Percentiles rank a stretch among this genome's conserved stretches.
Conservation (phyloP, 2,888 invertebrate species). For the Antitype chi region DNA sequence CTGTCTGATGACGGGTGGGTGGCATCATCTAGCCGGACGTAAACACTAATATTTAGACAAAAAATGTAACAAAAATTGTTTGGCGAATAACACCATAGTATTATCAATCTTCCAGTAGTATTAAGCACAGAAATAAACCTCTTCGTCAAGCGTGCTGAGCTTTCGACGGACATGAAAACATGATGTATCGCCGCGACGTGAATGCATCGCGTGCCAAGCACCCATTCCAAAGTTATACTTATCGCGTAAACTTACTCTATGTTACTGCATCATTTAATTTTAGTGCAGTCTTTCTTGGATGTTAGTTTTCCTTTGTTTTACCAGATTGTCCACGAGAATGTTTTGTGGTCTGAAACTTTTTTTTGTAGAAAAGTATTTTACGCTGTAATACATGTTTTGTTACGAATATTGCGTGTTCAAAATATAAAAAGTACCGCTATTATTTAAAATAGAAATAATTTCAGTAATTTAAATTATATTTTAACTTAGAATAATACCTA, state of each 20-base stretch:
- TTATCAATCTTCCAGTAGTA: slow-evolving; percentile 18
- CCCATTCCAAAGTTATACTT: slow-evolving; percentile 36
- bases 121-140: slow-evolving; percentile 23
- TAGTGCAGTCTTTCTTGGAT: slow-evolving; percentile 6
- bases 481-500: neutral
- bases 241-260: slow-evolving; percentile 25
- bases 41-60: neutral
- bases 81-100: neutral
- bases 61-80: neutral
- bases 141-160: slow-evolving; percentile 20
- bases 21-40: neutral
- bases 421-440: neutral
- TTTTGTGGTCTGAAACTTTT: neutral
- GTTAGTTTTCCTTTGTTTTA: slow-evolving; percentile 22
- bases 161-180: slow-evolving; percentile 30
- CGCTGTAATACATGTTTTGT: neutral
- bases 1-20: neutral
- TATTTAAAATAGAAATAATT: neutral
- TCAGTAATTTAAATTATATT: neutral
- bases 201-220: slow-evolving; percentile 51
- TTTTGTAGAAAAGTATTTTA: neutral
- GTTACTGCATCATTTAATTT: slow-evolving; percentile 41
- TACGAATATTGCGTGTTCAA: neutral
- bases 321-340: neutral
- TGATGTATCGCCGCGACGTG: slow-evolving; percentile 52